Evolutionary conservation across 1,140 invertebrate species (phyloP), one percentile per base, ranked within the genome.

Genomic region (Neodiprion lecontei): DNA sequence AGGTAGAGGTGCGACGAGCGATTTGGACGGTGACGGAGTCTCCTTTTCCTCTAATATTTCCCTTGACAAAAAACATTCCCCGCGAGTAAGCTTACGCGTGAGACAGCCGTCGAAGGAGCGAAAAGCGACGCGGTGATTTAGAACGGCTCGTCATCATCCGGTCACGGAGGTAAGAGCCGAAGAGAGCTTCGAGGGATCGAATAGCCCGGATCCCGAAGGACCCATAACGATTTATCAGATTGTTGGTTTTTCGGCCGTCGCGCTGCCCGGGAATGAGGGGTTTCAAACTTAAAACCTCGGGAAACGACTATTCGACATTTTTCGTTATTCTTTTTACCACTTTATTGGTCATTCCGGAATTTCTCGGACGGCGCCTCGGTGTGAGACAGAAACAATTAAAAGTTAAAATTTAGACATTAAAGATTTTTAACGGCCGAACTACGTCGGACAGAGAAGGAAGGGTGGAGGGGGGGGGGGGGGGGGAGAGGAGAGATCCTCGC

Each of bases 331-430:
- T 40, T 40, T 40, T 40, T 40, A 40, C 28, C 28, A 40, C 28
- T 65, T 69, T 69, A 69, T 69, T 21, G 67, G 17, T 61, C 53
- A 17, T 61, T 14, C 53, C 28, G 53, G 53, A 17, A 61, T 40
- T 40, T 40, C 28, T 40, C 53, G 28, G 28, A 40, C 53, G 53
- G 53, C 53, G 53, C 53, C 53, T 61, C 53, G 53, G 11, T 61
- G 53, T 47, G 67, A 21, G 67, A 21, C 21, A 14, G 67, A 69
- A 69, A 69, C 67, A 69, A 69, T 69, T 69, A 69, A 69, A 69
- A 69, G 67, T 47, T 69, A 47, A 69, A 69, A 69, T 69, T 69
- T 69, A 69, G 67, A 69, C 67, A 69, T 69, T 69, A 69, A 69
- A 69, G 53, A 69, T 69, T 69, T 69, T 69, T 69, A 69, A 69